Percentiles rank a stretch among this genome's conserved stretches.
These are phyloP conservation scores for Conops quadrifasciatus DNA, from an alignment of 2,888 invertebrate species.

Conservation along the genomic window DNA sequence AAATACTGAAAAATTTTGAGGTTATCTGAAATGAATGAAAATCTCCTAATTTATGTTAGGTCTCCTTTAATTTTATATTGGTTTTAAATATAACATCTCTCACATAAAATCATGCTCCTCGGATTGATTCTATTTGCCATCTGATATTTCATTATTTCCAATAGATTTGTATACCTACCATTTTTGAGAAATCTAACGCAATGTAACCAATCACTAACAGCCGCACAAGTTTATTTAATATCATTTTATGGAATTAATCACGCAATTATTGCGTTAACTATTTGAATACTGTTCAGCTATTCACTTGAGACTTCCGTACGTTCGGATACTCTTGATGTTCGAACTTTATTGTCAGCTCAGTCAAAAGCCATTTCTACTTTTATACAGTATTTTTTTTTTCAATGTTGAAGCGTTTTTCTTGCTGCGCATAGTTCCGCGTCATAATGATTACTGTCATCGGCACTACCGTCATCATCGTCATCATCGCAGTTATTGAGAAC, in stretches of 20 bases:
- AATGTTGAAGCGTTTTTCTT: background rate
- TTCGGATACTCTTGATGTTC: background rate
- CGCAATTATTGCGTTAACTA: background rate
- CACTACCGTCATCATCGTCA: too few relatives aligned
- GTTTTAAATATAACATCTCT: too few relatives aligned
- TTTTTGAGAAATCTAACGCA: conserved; percentile 13
- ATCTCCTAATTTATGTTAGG: background rate
- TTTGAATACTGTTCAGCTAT: background rate
- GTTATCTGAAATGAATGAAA: background rate
- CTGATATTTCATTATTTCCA: too few relatives aligned
- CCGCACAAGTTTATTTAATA: conserved; percentile 4
- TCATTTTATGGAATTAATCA: conserved; percentile 18
- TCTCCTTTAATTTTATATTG: too few relatives aligned
- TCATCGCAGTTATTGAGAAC: too few relatives aligned
- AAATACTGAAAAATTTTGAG: background rate
- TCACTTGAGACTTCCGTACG: background rate
- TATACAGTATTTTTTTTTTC: background rate
- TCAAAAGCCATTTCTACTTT: too few relatives aligned
- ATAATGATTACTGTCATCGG: too few relatives aligned
- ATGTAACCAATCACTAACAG: conserved; percentile 13
- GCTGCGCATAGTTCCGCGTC: too few relatives aligned
- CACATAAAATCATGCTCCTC: too few relatives aligned
- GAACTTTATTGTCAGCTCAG: too few relatives aligned
- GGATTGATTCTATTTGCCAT: background rate
- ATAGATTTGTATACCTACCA: conserved; percentile 19